Conservation (phyloP, 2,888 invertebrate genomes). For the Phasia obesa region DNA sequence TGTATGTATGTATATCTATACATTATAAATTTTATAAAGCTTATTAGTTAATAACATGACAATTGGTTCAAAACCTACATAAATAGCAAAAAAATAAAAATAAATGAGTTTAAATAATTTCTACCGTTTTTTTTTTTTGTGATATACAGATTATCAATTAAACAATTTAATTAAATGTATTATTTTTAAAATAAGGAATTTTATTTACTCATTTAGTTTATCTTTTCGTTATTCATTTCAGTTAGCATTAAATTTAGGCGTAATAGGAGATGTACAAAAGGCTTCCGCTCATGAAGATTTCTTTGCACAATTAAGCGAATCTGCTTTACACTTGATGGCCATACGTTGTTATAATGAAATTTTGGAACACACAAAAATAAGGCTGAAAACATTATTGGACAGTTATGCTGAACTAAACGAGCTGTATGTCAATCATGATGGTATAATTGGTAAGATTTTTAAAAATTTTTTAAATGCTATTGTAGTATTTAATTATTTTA, state of each 20-base stretch:
- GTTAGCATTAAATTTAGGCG: conserved; percentile 80
- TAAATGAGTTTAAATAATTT: too few species aligned
- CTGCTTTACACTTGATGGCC: conserved; percentile 77
- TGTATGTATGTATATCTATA: too few species aligned
- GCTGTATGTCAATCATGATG: conserved; percentile 81
- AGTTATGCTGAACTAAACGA: conserved; percentile 79
- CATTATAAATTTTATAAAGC: too few species aligned
- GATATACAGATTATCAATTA: too few species aligned
- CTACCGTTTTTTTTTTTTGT: too few species aligned
- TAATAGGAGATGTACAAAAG: conserved; percentile 79
- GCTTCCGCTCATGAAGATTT: conserved; percentile 82
- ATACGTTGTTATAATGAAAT: conserved; percentile 79
- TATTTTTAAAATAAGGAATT: too few species aligned
- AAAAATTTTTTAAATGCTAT: neutral
- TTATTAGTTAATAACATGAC: too few species aligned
- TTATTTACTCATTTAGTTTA: too few species aligned
- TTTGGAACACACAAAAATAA: conserved; percentile 79
- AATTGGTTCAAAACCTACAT: too few species aligned
- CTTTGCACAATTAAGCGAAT: conserved; percentile 81
- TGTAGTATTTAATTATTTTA: too few species aligned
- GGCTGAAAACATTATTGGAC: conserved; percentile 76
- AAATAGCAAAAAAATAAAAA: too few species aligned
- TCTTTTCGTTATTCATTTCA: conserved; percentile 52
- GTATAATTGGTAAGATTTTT: conserved; percentile 76
- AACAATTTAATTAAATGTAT: too few species aligned